Conservation (phyloP, 1,140 invertebrate genomes). For the Anadara kagoshimensis region DNA sequence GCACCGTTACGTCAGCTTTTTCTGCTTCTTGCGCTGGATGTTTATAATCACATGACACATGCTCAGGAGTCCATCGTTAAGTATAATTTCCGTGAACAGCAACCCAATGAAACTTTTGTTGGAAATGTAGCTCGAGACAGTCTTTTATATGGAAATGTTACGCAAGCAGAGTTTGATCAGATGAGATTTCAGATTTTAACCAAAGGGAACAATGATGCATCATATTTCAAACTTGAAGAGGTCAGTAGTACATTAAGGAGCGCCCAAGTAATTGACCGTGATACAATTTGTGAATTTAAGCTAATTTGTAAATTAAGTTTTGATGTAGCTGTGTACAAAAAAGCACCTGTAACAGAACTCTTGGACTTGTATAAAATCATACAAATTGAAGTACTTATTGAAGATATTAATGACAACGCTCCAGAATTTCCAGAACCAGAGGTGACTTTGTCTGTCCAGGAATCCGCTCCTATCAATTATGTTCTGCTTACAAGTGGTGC, state of each 20-base stretch:
- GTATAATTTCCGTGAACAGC: constrained; percentile 58
- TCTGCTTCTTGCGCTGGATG: constrained; percentile 37
- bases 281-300: constrained; percentile 50
- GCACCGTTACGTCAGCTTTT: constrained; percentile 37
- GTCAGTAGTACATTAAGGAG: constrained; percentile 59
- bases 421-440: constrained; percentile 81
- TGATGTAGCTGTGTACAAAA: constrained; percentile 60
- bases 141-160: constrained; percentile 55
- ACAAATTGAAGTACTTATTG: constrained; percentile 60
- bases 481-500: constrained; percentile 80
- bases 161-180: constrained; percentile 51
- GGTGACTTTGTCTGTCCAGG: constrained; percentile 55
- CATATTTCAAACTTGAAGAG: constrained; percentile 59
- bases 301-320: constrained; percentile 52
- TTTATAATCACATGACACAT: constrained; percentile 31
- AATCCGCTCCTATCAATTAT: constrained; percentile 74
- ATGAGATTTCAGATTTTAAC: constrained; percentile 64
- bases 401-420: constrained; percentile 94
- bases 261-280: constrained; percentile 55
- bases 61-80: constrained; percentile 40
- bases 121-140: constrained; percentile 64
- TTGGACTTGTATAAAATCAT: constrained; percentile 63
- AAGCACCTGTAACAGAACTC: constrained; percentile 35
- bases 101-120: constrained; percentile 53
- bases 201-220: constrained; percentile 51